Evolutionary conservation across 2,888 invertebrate species (phyloP).

Genomic region (Asteroscopus sphinx): DNA sequence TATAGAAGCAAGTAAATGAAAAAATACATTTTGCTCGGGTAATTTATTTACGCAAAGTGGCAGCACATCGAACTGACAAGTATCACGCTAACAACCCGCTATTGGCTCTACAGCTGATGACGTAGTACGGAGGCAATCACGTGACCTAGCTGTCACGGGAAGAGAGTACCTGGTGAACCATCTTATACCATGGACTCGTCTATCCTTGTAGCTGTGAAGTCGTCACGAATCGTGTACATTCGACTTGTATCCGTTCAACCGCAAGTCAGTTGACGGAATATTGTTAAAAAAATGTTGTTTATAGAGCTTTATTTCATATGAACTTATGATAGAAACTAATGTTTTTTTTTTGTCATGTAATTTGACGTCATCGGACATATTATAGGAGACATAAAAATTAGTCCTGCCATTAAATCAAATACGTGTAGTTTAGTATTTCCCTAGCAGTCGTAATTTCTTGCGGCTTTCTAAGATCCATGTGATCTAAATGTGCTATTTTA

Average conservation of each 20-base stretch:
- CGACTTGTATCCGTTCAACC: neutral
- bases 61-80: too few species aligned
- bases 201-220: neutral
- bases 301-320: constrained; percentile 7
- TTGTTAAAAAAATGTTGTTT: neutral
- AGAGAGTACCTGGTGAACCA: too few species aligned
- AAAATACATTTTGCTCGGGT: too few species aligned
- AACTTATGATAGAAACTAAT: constrained; percentile 7
- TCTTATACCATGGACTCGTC: too few species aligned
- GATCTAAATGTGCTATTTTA: constrained; percentile 11
- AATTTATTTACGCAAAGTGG: too few species aligned
- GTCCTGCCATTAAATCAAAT: constrained; percentile 19
- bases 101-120: too few species aligned
- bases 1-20: too few species aligned
- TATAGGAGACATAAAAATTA: constrained; percentile 13
- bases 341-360: constrained; percentile 12
- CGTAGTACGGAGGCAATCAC: too few species aligned
- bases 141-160: too few species aligned
- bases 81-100: too few species aligned
- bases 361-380: constrained; percentile 3
- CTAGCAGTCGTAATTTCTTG: constrained; percentile 1
- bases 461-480: neutral
- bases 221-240: neutral
- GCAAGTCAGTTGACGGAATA: neutral
- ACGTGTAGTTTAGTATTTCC: constrained; percentile 6